Evolutionary conservation across 1,140 invertebrate species (phyloP).

Genomic region (Rhyzopertha dominica): DNA sequence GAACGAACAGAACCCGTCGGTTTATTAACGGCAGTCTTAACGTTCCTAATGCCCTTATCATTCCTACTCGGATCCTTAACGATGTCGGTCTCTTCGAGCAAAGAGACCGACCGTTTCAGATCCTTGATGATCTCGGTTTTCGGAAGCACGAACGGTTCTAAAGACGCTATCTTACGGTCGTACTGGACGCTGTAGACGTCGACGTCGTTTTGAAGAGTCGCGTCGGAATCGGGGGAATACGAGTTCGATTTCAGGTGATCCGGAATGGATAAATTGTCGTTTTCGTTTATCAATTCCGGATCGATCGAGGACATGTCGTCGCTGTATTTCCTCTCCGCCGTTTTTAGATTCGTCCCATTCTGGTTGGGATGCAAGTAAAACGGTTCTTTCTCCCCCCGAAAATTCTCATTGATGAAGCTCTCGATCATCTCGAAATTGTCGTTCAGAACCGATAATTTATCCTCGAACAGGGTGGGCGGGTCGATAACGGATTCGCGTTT

Average conservation of each 20-base stretch:
- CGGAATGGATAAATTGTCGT: slow-evolving; percentile 42
- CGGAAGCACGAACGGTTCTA: slow-evolving; percentile 1
- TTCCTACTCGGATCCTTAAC: slow-evolving; percentile 36
- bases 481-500: slow-evolving; percentile 46
- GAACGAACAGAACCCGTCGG: slow-evolving; percentile 25
- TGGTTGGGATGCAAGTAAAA: slow-evolving; percentile 21
- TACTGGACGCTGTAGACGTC: slow-evolving; percentile 22
- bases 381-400: slow-evolving; percentile 8
- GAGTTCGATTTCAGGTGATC: slow-evolving; percentile 33
- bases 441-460: slow-evolving; percentile 25
- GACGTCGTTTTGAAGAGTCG: slow-evolving; percentile 21
- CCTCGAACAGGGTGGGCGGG: slow-evolving; percentile 46
- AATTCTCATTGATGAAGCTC: slow-evolving; percentile 36
- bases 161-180: slow-evolving; percentile 14
- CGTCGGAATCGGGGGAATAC: slow-evolving; percentile 28
- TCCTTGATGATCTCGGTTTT: slow-evolving; percentile 28
- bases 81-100: slow-evolving; percentile 18
- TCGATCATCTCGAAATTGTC: slow-evolving; percentile 42
- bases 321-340: slow-evolving; percentile 24
- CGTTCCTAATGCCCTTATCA: slow-evolving; percentile 51
- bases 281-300: slow-evolving; percentile 40
- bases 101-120: slow-evolving; percentile 42
- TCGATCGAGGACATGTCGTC: slow-evolving; percentile 38
- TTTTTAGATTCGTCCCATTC: slow-evolving; percentile 11
- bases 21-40: slow-evolving; percentile 51